phyloP scores from a whole-genome alignment of 2,888 invertebrate species.

The Operophtera brumata region DNA sequence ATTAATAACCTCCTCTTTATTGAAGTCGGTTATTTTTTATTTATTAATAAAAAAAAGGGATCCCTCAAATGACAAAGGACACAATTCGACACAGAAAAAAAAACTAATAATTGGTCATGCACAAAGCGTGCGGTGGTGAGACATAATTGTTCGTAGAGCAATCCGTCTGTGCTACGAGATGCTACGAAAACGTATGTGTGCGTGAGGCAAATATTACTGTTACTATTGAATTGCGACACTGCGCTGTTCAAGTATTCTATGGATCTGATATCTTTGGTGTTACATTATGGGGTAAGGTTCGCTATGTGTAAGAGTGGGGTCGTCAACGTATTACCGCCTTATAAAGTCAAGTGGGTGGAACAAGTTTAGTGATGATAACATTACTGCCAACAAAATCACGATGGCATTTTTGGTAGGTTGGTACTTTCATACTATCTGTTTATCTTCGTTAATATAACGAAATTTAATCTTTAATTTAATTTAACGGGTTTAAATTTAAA shows the following conservation, averaged over 20 bases:
- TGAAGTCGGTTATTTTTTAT: too few relatives aligned
- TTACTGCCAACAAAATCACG: constrained; percentile 2
- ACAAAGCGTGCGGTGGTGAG: too few relatives aligned
- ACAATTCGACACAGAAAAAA: too few relatives aligned
- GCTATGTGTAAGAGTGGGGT: constrained; percentile 42
- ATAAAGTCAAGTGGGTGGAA: constrained; percentile 41
- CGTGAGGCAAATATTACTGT: not conserved
- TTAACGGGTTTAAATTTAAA: too few relatives aligned
- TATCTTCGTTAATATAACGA: too few relatives aligned
- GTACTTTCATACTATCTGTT: not conserved
- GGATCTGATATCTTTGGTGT: constrained; percentile 16
- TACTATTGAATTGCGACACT: constrained; percentile 5
- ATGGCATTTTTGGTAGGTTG: not conserved
- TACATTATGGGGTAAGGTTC: constrained; percentile 40
- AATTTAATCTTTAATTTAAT: too few relatives aligned
- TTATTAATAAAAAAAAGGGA: too few relatives aligned
- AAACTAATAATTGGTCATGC: too few relatives aligned
- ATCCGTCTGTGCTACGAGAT: not conserved
- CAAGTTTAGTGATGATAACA: constrained; percentile 18
- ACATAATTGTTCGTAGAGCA: too few relatives aligned
- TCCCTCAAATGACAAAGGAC: too few relatives aligned
- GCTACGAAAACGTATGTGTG: not conserved
- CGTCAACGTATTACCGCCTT: constrained; percentile 29
- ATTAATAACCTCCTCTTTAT: too few relatives aligned
- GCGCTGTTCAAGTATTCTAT: constrained; percentile 7